These are phyloP conservation scores for Vimba vimba DNA, from an alignment of 2,113 vertebrate genomes.

Conservation along the genomic window DNA sequence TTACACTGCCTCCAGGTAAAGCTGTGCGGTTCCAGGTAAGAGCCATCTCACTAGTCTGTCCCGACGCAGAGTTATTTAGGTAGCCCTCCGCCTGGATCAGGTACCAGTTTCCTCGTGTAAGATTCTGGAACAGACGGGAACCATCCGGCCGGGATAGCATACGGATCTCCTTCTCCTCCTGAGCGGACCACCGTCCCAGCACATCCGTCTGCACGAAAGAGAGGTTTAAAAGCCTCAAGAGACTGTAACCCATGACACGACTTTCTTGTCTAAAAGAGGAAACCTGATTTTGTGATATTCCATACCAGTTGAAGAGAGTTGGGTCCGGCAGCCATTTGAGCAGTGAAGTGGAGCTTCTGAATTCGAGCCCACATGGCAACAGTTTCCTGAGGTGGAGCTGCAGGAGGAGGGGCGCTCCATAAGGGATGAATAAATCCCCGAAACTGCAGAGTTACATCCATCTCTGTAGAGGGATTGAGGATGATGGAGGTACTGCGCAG, in stretches of 20 bases:
- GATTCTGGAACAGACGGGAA: constrained; percentile 81
- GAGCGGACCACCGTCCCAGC: constrained; percentile 86
- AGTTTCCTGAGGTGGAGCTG: constrained; percentile 71
- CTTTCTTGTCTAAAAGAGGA: neutral
- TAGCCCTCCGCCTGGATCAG: constrained; percentile 86
- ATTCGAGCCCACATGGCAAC: constrained; percentile 88
- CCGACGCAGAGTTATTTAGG: constrained; percentile 86
- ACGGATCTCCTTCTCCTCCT: constrained; percentile 85
- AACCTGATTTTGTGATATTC: constrained; percentile 14
- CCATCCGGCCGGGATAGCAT: constrained; percentile 81
- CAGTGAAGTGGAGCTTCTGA: constrained; percentile 86
- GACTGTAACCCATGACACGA: neutral
- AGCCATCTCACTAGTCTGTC: constrained; percentile 89
- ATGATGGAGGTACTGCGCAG: constrained; percentile 86
- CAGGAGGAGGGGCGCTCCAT: constrained; percentile 77
- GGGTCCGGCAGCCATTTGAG: constrained; percentile 80
- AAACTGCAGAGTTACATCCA: constrained; percentile 87
- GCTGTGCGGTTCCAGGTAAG: constrained; percentile 88
- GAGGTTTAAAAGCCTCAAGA: neutral
- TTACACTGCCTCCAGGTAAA: constrained; percentile 85
- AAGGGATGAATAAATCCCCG: constrained; percentile 89
- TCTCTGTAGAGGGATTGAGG: constrained; percentile 86
- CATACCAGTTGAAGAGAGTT: constrained; percentile 83
- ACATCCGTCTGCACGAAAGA: constrained; percentile 74
- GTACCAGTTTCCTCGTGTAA: constrained; percentile 86